Percentiles rank a stretch among this genome's conserved stretches.
Evolutionary conservation across 1,140 invertebrate species (phyloP).

Genomic region (Eriocheir sinensis): DNA sequence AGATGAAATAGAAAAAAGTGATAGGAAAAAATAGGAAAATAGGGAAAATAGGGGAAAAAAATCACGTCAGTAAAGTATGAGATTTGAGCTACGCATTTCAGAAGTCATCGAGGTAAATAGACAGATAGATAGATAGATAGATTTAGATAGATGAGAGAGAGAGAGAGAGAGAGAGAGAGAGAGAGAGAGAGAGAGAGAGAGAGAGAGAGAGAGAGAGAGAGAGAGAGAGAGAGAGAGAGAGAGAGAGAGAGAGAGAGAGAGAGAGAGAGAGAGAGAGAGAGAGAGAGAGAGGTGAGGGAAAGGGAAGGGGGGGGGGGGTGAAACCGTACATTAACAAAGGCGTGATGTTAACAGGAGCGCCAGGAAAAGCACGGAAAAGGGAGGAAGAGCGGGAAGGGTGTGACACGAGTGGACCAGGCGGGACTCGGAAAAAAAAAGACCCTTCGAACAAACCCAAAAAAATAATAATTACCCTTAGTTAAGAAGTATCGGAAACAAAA

Average conservation of each 20-base stretch:
- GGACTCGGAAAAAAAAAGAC: conserved; percentile 11
- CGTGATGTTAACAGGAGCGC: background rate
- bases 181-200: conserved; percentile 2
- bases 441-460: background rate
- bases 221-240: background rate
- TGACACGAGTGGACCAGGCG: background rate
- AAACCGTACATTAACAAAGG: background rate
- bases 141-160: background rate
- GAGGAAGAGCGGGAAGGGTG: background rate
- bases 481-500: too few species aligned
- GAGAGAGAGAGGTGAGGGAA: conserved; percentile 57
- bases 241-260: conserved; percentile 46
- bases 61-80: too few species aligned
- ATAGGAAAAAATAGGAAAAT: background rate
- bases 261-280: conserved; percentile 61
- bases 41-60: too few species aligned
- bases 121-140: background rate
- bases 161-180: background rate
- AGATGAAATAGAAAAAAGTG: background rate
- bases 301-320: background rate
- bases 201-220: background rate
- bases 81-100: too few species aligned
- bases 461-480: background rate
- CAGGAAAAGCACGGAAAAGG: background rate
- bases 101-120: too few species aligned